Conservation (phyloP, 2,113 vertebrate species). For the Corydoras maculifer region DNA sequence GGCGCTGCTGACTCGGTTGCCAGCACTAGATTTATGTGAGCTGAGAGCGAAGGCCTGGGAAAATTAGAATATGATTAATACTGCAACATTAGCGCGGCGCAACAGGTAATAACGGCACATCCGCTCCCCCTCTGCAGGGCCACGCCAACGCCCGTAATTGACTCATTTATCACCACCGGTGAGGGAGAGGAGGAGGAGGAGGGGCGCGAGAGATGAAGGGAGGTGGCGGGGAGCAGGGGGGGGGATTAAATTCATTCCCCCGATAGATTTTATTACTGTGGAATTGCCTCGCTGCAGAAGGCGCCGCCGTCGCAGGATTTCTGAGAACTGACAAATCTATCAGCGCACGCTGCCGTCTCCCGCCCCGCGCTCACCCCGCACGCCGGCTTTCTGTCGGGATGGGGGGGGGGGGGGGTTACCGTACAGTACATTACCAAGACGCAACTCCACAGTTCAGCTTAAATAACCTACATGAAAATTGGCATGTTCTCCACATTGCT, state of each 20-base stretch:
- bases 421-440: neutral
- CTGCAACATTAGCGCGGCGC: conserved; percentile 64
- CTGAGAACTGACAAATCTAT: conserved; percentile 47
- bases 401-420: neutral
- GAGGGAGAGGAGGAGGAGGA: conserved; percentile 42
- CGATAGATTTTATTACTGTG: conserved; percentile 67
- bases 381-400: neutral
- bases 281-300: conserved; percentile 64
- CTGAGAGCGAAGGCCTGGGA: conserved; percentile 45
- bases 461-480: no score
- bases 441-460: no score
- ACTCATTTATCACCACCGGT: conserved; percentile 73
- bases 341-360: conserved; percentile 4
- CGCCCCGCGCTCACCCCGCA: conserved; percentile 1
- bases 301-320: conserved; percentile 51
- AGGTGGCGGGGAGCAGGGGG: conserved; percentile 20
- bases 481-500: no score
- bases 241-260: conserved; percentile 44
- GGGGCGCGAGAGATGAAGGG: conserved; percentile 19
- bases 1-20: conserved; percentile 54
- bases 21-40: conserved; percentile 55
- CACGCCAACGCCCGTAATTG: conserved; percentile 59
- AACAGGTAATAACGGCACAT: conserved; percentile 73
- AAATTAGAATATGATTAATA: conserved; percentile 79
- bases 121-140: conserved; percentile 53